Base-by-base conservation (phyloP, 2,888 invertebrate genomes). In the Lagria hirta region DNA sequence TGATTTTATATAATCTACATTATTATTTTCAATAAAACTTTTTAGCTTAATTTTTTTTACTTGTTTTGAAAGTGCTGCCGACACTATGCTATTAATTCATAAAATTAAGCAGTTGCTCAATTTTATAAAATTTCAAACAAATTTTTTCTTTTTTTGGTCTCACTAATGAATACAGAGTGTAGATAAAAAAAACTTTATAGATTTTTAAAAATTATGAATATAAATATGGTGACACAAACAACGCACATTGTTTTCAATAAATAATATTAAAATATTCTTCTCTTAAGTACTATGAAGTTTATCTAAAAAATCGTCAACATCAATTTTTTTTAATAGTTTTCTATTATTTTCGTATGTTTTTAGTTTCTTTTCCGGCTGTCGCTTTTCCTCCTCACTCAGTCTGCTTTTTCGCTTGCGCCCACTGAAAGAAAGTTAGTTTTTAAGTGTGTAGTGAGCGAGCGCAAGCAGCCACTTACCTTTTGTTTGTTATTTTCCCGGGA, bases 261-360 rank as follows among this genome's bases (percentile, higher is more conserved):
- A 24, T 7, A 24, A 24, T 8, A 24, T 24, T 7, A 24, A 11
- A 28, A 16, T 26, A 34, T 26, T 44, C 10, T 10, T n/a, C n/a
- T n/a, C n/a, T n/a, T n/a, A n/a, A n/a, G n/a, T n/a, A n/a, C 40
- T 33, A 27, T 46, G 46, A 10, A 46, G 18, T 26, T 43, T 48
- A 23, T 48, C 33, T 5, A 48, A 35, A 17, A 48, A 48, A 6
- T 17, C 23, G 2, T 48, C 48, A 8, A 48, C 38, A 15, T 43
- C 35, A 14, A 48, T 34, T 5, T 43, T 43, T 6, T 37, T 23
- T 12, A 48, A 15, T 7, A 48, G 13, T 13, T 43, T 43, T 4
- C 29, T 22, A 18, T 22, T 30, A 16, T 22, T 30, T n/a, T 32
- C 42, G n/a, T 15, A 33, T 6, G 27, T 33, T 18, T 38, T 43